Conservation (phyloP, 1,140 invertebrate genomes). For the Platyscapa corneri region DNA sequence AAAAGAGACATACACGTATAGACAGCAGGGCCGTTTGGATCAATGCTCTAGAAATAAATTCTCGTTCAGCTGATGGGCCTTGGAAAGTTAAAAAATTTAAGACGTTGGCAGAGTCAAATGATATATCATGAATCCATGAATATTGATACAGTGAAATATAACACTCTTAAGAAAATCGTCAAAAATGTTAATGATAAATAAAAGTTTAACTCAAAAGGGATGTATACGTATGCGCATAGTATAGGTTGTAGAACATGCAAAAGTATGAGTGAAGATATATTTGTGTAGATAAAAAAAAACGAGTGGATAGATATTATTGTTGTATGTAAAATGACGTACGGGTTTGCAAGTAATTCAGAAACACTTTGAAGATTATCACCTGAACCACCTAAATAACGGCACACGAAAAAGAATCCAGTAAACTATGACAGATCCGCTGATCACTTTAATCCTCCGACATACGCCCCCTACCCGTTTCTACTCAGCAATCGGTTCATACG, state of each 20-base stretch:
- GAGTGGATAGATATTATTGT: background rate
- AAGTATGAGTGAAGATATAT: background rate
- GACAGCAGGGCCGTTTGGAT: conserved; percentile 42
- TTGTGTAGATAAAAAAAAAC: background rate
- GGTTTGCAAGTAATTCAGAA: conserved; percentile 52
- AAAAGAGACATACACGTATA: conserved; percentile 36
- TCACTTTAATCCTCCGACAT: background rate
- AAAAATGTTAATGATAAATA: background rate
- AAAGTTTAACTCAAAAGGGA: background rate
- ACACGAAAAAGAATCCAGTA: background rate
- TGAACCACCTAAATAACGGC: background rate
- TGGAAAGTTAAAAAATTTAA: conserved; percentile 28
- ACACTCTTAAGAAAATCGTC: background rate
- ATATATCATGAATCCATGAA: background rate
- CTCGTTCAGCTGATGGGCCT: conserved; percentile 35
- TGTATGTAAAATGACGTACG: conserved; percentile 44
- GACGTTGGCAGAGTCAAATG: background rate
- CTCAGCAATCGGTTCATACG: background rate
- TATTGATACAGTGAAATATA: background rate
- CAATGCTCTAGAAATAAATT: conserved; percentile 48
- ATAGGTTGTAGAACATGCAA: conserved; percentile 18
- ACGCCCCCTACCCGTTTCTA: conserved; percentile 26
- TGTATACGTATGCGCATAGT: background rate
- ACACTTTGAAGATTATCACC: conserved; percentile 49
- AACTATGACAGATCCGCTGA: background rate